Evolutionary conservation across 2,113 vertebrate genomes (phyloP).

Genomic region (Telmatochromis sp.): DNA sequence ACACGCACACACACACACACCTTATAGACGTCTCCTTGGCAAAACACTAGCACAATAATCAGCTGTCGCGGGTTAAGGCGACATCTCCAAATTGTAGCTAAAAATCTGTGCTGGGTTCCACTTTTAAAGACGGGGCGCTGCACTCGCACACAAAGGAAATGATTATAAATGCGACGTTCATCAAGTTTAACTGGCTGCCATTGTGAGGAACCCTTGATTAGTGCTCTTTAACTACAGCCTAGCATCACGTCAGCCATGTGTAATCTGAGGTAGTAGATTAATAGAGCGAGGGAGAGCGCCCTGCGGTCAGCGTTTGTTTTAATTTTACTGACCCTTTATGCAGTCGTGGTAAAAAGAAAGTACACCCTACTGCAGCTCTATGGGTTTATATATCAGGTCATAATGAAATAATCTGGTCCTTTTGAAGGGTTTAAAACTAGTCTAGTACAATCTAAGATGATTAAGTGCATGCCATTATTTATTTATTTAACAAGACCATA

Average conservation of each 20-base stretch:
- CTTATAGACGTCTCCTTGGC: not conserved
- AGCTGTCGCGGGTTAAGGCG: not conserved
- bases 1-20: too few species aligned
- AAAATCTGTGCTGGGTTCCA: not conserved
- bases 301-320: not conserved
- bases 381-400: not conserved
- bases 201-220: not conserved
- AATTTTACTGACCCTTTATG: not conserved
- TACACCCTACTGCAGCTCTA: not conserved
- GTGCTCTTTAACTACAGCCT: not conserved
- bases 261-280: not conserved
- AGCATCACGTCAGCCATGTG: not conserved
- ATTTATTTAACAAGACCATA: not conserved
- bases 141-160: not conserved
- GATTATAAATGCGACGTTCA: not conserved
- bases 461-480: not conserved
- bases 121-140: not conserved
- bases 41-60: not conserved
- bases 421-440: not conserved
- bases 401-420: not conserved
- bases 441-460: not conserved
- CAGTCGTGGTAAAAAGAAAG: not conserved
- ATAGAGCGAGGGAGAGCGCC: not conserved
- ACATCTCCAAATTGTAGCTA: not conserved
- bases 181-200: not conserved